These are phyloP conservation scores for Artemia sinica DNA, from an alignment of 2,888 invertebrate species.

Conservation along the genomic window DNA sequence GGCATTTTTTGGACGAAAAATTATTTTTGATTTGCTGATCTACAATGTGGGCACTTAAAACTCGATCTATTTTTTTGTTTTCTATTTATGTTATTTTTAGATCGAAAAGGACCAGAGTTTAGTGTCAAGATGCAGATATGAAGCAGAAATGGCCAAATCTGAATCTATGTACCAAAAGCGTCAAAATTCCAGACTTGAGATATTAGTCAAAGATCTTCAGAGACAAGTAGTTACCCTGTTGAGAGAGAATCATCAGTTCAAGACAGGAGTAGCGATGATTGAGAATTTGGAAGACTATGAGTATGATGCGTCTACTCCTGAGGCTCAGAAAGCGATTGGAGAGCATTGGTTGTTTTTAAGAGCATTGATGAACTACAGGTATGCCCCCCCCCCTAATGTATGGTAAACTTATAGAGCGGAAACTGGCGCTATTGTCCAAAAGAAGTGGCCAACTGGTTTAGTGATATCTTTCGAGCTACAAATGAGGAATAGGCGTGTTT, in stretches of 20 bases:
- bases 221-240: constrained; percentile 11
- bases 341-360: not conserved
- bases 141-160: constrained; percentile 4
- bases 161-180: constrained; percentile 10
- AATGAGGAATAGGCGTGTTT: too few species aligned
- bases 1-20: too few species aligned
- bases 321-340: constrained; percentile 2
- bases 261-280: not conserved
- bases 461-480: too few species aligned
- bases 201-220: not conserved
- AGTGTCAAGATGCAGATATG: not conserved
- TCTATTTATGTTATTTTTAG: not conserved
- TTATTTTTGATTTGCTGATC: too few species aligned
- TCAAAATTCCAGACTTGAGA: constrained; percentile 2
- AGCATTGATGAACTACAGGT: constrained; percentile 10
- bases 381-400: not conserved
- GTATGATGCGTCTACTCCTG: not conserved
- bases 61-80: too few species aligned
- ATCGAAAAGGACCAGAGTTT: constrained; percentile 3
- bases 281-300: not conserved
- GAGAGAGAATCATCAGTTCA: not conserved
- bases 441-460: too few species aligned
- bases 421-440: too few species aligned
- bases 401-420: too few species aligned
- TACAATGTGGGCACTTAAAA: too few species aligned